Evolutionary conservation across 2,888 invertebrate species (phyloP).

Genomic region (Diarsia brunnea): DNA sequence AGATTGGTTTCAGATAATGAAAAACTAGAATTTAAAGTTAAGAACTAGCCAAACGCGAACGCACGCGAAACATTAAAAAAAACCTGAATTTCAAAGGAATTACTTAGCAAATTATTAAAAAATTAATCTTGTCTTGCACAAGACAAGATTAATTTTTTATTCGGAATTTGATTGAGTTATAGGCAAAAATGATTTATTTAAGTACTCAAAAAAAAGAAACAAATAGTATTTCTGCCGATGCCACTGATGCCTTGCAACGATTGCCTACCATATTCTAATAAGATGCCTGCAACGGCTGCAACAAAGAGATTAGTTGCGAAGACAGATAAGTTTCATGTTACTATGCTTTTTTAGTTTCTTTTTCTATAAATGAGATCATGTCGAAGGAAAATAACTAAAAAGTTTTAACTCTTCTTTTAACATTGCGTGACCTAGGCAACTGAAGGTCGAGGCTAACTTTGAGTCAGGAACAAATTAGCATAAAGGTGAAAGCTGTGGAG

Average conservation of each 20-base stretch:
- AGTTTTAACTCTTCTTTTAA: too few species aligned
- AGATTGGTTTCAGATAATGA: background rate
- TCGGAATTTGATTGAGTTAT: background rate
- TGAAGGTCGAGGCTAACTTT: slow-evolving; percentile 23
- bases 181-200: background rate
- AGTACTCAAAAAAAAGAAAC: too few species aligned
- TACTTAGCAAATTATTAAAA: background rate
- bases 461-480: slow-evolving; percentile 3
- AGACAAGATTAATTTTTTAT: background rate
- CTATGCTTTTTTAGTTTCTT: background rate
- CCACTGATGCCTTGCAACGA: background rate
- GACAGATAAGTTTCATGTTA: background rate
- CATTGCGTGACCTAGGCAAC: slow-evolving; percentile 37
- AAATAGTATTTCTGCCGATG: background rate
- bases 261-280: background rate
- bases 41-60: too few species aligned
- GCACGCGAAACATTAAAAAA: background rate
- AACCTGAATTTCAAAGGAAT: background rate
- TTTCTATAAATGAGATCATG: background rate
- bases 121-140: too few species aligned
- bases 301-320: background rate
- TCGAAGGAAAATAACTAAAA: slow-evolving; percentile 1
- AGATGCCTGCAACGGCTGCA: background rate
- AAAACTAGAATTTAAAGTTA: background rate
- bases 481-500: slow-evolving; percentile 23